phyloP scores from a whole-genome alignment of 2,888 invertebrate genomes.

The Beris chalybata region DNA sequence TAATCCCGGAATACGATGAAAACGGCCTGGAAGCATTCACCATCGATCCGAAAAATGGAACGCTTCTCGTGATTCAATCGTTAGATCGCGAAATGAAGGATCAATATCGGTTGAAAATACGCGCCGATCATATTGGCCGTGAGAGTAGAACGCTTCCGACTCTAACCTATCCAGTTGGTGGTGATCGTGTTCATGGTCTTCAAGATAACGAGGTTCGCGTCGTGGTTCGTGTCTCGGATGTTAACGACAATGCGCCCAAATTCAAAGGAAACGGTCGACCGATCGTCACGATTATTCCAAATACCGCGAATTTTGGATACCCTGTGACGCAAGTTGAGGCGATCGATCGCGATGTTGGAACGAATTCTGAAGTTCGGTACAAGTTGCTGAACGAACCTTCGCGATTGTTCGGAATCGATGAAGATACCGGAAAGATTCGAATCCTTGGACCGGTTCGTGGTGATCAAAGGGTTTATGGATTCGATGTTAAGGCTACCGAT shows the following conservation, averaged over 20 bases:
- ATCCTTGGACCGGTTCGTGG: conserved; percentile 71
- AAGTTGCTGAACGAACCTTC: conserved; percentile 77
- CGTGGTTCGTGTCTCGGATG: conserved; percentile 74
- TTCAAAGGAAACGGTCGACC: conserved; percentile 76
- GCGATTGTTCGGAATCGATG: conserved; percentile 75
- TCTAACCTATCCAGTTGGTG: conserved; percentile 75
- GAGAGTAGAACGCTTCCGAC: conserved; percentile 71
- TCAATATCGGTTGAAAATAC: conserved; percentile 61
- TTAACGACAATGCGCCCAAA: conserved; percentile 80
- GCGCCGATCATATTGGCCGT: conserved; percentile 59
- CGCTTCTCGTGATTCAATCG: conserved; percentile 70
- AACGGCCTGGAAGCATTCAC: conserved; percentile 67
- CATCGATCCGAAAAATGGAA: conserved; percentile 76
- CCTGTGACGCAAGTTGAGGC: conserved; percentile 78
- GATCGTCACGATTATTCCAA: conserved; percentile 79
- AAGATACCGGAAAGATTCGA: conserved; percentile 73
- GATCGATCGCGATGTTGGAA: conserved; percentile 71
- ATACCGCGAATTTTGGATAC: conserved; percentile 79
- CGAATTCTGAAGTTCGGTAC: conserved; percentile 79
- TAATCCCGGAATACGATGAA: conserved; percentile 64
- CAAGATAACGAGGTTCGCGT: conserved; percentile 79
- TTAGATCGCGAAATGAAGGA: conserved; percentile 75
- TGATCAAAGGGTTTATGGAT: conserved; percentile 78
- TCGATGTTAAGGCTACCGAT: conserved; percentile 87
- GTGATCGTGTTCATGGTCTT: conserved; percentile 71